These are phyloP conservation scores for Ammodramus savannarum DNA, from an alignment of 2,113 vertebrate genomes.

Conservation along the genomic window DNA sequence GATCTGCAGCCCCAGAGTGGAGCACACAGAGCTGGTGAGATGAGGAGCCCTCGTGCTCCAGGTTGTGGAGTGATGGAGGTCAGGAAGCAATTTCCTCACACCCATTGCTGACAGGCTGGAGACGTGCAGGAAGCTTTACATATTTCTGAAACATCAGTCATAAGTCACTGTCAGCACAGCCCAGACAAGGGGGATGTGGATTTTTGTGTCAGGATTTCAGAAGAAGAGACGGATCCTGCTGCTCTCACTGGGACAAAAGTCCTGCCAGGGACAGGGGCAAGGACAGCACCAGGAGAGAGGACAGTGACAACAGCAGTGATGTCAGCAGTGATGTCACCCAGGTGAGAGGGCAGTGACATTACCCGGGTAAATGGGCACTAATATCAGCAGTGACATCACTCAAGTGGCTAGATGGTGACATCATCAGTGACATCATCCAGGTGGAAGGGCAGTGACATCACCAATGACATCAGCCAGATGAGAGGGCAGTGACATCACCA, in stretches of 20 bases:
- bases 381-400: not conserved
- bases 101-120: slow-evolving; percentile 28
- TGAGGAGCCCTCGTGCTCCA: slow-evolving; percentile 38
- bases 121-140: not conserved
- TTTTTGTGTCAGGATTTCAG: not conserved
- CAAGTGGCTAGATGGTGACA: too few relatives aligned
- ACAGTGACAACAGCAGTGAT: not conserved
- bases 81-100: slow-evolving; percentile 62
- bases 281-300: accelerated
- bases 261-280: not conserved
- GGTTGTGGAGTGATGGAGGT: slow-evolving; percentile 54
- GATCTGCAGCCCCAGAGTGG: slow-evolving; percentile 40
- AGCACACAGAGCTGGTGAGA: not conserved
- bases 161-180: slow-evolving; percentile 32
- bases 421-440: too few relatives aligned
- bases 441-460: not conserved
- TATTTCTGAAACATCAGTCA: slow-evolving; percentile 16
- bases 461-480: not conserved
- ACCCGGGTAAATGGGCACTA: not conserved
- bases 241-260: not conserved
- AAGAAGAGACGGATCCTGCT: not conserved
- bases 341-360: accelerated
- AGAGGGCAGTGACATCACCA: too few relatives aligned
- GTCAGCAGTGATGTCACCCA: not conserved
- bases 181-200: not conserved